Percentiles rank a stretch among this genome's conserved stretches.
phyloP scores from a whole-genome alignment of 2,797 vertebrate genomes.

The Morus bassanus region DNA sequence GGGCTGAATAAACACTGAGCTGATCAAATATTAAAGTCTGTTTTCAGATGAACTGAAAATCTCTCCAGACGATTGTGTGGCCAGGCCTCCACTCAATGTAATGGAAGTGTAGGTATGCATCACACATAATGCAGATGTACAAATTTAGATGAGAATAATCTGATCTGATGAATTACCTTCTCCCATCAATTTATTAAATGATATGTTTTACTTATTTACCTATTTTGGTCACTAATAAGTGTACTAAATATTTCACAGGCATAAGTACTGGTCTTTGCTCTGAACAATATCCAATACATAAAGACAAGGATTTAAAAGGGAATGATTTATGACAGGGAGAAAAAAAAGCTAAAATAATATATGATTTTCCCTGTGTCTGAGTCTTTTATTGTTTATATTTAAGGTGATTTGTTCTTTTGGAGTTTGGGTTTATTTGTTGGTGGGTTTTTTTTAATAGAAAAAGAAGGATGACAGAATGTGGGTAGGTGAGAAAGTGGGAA shows the following conservation, averaged over 20 bases:
- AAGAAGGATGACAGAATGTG: neutral
- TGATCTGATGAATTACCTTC: neutral
- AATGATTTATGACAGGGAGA: neutral
- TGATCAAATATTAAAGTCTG: neutral
- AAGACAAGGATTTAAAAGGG: neutral
- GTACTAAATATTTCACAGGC: neutral
- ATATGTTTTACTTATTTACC: neutral
- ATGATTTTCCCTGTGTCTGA: neutral
- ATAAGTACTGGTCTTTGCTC: neutral
- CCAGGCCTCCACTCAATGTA: neutral
- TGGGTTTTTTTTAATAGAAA: neutral
- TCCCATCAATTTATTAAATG: neutral
- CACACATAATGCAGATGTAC: neutral
- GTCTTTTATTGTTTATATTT: neutral
- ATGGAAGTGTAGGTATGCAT: neutral
- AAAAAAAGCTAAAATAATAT: neutral
- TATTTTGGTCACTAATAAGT: neutral
- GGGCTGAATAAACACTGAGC: neutral
- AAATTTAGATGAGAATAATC: neutral
- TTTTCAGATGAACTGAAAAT: neutral
- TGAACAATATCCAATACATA: neutral
- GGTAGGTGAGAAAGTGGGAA: neutral
- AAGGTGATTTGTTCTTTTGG: neutral
- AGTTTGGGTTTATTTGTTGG: neutral
- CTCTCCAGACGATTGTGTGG: accelerated